phyloP scores from a whole-genome alignment of 2,888 invertebrate species.

The Drosophila cracens region DNA sequence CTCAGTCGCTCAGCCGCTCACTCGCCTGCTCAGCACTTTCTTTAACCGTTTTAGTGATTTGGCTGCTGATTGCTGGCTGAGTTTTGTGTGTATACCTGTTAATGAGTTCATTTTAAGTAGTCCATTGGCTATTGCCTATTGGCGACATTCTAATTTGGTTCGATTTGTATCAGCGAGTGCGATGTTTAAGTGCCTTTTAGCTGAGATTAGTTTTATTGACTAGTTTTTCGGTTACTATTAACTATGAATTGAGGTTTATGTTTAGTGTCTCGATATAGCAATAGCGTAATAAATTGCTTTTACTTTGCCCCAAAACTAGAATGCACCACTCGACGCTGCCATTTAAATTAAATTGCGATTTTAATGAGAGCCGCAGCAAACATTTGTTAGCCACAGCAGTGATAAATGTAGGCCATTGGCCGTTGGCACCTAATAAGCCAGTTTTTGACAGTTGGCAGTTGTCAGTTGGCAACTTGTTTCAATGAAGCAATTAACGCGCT shows the following conservation, averaged over 20 bases:
- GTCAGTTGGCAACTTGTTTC: conserved; percentile 63
- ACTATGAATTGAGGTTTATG: conserved; percentile 20
- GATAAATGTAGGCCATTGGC: conserved; percentile 62
- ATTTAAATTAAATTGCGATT: conserved; percentile 73
- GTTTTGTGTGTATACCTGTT: conserved; percentile 47
- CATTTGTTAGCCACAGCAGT: conserved; percentile 25
- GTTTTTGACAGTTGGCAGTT: conserved; percentile 40
- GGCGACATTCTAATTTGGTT: conserved; percentile 59
- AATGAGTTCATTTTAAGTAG: conserved; percentile 77
- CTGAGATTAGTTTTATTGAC: conserved; percentile 74
- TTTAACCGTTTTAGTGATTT: conserved; percentile 59
- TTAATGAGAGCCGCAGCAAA: conserved; percentile 58
- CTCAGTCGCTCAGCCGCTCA: conserved; percentile 8
- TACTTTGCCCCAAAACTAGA: conserved; percentile 33
- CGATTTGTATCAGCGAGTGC: conserved; percentile 67
- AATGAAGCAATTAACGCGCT: conserved; percentile 80
- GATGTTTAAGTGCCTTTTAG: conserved; percentile 75
- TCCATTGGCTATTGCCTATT: conserved; percentile 42
- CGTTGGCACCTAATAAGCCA: conserved; percentile 74
- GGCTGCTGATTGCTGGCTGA: conserved; percentile 31
- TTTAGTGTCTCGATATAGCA: conserved; percentile 29
- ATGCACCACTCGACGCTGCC: conserved; percentile 51
- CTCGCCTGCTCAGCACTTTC: conserved; percentile 62
- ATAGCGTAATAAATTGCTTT: conserved; percentile 56
- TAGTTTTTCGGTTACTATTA: conserved; percentile 41